Evolutionary conservation across 1,140 invertebrate species (phyloP).

Genomic region (Habropoda laboriosa): DNA sequence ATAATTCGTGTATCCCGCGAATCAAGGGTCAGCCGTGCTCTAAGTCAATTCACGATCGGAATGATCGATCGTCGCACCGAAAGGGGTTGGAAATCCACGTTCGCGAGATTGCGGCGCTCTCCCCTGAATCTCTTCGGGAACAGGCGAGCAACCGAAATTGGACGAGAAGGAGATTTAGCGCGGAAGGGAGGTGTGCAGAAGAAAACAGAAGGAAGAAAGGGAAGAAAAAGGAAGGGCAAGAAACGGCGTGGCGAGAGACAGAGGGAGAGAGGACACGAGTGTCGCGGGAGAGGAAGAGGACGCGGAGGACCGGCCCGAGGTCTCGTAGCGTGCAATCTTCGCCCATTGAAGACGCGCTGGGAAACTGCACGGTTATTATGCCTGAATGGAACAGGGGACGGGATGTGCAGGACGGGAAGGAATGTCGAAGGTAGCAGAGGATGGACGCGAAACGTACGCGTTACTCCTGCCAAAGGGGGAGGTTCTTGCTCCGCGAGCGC

Average conservation of each 20-base stretch:
- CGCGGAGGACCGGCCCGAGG: slow-evolving; percentile 74
- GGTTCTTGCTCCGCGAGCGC: slow-evolving; percentile 68
- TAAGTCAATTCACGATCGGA: not conserved
- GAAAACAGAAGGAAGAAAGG: slow-evolving; percentile 22
- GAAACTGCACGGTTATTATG: slow-evolving; percentile 82
- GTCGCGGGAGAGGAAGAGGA: slow-evolving; percentile 57
- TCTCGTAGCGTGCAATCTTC: slow-evolving; percentile 81
- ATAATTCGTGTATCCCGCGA: too few species aligned
- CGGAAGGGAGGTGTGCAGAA: slow-evolving; percentile 21
- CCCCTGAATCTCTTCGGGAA: slow-evolving; percentile 21
- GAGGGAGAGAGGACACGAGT: slow-evolving; percentile 47
- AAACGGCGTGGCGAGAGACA: slow-evolving; percentile 4
- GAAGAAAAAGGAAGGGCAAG: slow-evolving; percentile 36
- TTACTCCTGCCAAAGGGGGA: slow-evolving; percentile 63
- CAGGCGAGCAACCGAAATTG: not conserved
- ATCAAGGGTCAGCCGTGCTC: too few species aligned
- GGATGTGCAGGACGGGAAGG: slow-evolving; percentile 62
- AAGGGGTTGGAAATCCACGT: slow-evolving; percentile 15
- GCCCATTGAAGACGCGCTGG: slow-evolving; percentile 80
- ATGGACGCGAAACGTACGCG: slow-evolving; percentile 69
- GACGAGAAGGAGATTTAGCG: slow-evolving; percentile 18
- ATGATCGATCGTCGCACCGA: not conserved
- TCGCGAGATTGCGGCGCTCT: not conserved
- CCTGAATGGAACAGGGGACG: slow-evolving; percentile 77
- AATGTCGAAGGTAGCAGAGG: slow-evolving; percentile 71